phyloP scores from a whole-genome alignment of 1,140 invertebrate genomes.

The Pseudobourletiella spinata region DNA sequence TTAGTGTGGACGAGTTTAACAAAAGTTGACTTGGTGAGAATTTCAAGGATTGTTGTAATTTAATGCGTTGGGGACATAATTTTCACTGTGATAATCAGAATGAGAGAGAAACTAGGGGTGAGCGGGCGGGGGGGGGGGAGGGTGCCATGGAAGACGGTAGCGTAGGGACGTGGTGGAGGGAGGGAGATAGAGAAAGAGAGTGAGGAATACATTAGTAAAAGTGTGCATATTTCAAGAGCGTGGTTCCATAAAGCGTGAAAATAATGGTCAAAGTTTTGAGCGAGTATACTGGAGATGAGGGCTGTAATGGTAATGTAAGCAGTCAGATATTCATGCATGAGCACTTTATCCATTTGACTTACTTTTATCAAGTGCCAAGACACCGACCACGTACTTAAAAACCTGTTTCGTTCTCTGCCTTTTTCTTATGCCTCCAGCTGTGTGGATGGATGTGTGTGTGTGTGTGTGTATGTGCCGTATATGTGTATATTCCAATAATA shows the following conservation, averaged over 20 bases:
- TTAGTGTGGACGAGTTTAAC: too few species aligned
- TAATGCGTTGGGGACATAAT: background rate
- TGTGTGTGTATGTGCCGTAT: background rate
- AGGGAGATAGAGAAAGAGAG: background rate
- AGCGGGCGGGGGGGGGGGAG: background rate
- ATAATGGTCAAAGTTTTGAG: slow-evolving; percentile 19
- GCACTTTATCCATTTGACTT: slow-evolving; percentile 16
- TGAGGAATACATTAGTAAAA: background rate
- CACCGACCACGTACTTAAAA: too few species aligned
- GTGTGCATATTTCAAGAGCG: slow-evolving; percentile 10
- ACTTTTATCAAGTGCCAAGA: too few species aligned
- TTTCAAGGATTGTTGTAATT: too few species aligned
- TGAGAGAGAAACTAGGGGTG: background rate
- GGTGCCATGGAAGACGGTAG: background rate
- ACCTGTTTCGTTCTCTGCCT: background rate
- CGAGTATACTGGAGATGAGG: background rate
- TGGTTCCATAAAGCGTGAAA: slow-evolving; percentile 13
- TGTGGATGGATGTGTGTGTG: background rate
- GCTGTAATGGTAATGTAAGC: background rate
- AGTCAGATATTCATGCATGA: slow-evolving; percentile 14
- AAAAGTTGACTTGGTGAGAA: background rate
- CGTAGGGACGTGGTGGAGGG: background rate
- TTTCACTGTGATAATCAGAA: background rate
- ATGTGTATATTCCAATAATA: too few species aligned
- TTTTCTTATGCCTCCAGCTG: background rate